phyloP scores from a whole-genome alignment of 2,797 vertebrate genomes.

The Paguma larvata region DNA sequence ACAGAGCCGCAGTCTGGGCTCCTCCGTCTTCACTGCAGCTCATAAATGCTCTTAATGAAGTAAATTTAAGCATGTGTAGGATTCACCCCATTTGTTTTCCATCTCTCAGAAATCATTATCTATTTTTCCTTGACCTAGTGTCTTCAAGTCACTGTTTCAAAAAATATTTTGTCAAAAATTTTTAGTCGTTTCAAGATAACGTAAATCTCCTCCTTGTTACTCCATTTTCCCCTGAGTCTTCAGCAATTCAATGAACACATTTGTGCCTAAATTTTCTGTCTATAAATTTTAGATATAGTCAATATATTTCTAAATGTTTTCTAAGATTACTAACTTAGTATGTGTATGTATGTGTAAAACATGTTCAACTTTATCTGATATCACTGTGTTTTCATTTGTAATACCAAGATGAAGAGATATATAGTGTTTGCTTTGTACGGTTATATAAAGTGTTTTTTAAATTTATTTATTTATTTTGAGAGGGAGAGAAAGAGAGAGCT shows the following conservation, averaged over 20 bases:
- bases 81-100: background rate
- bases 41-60: background rate
- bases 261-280: background rate
- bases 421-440: background rate
- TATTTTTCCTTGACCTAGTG: background rate
- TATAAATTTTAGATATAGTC: background rate
- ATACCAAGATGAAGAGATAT: background rate
- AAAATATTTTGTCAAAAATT: background rate
- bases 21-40: no score
- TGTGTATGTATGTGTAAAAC: background rate
- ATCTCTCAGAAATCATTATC: background rate
- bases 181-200: background rate
- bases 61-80: background rate
- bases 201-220: background rate
- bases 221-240: background rate
- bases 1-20: background rate
- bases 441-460: background rate
- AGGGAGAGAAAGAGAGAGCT: no score
- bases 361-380: background rate
- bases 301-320: background rate
- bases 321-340: background rate
- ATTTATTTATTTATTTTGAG: no score
- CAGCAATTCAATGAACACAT: background rate
- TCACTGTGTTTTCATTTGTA: background rate
- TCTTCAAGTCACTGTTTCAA: background rate